A percentile compares a stretch with the other conserved stretches of the same genome.
phyloP scores from a whole-genome alignment of 2,797 vertebrate genomes.

The Sternotherus odoratus region DNA sequence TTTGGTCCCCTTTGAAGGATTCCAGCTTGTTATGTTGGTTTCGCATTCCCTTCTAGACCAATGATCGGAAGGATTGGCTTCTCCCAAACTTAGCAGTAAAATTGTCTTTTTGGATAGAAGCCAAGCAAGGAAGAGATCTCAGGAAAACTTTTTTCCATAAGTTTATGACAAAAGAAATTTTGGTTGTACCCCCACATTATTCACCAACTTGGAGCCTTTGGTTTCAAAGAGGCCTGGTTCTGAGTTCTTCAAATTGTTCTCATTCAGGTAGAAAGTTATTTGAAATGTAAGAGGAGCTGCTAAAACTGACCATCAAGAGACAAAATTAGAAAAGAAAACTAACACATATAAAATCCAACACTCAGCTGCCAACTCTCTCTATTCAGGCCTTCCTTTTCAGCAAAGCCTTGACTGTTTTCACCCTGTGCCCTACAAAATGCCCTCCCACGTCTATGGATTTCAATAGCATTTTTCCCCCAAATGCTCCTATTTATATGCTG shows the following conservation, averaged over 20 bases:
- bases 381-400: not conserved
- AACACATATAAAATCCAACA: not conserved
- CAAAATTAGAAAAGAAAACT: not conserved
- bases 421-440: not conserved
- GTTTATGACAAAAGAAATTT: not conserved
- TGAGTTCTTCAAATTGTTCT: not conserved
- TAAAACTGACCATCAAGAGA: not conserved
- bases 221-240: rapidly evolving
- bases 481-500: not conserved
- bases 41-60: not conserved
- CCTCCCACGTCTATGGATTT: not conserved
- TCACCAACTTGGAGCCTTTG: not conserved
- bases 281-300: not conserved
- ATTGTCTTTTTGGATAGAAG: not conserved
- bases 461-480: not conserved
- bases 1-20: not conserved
- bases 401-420: too few species aligned
- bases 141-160: not conserved
- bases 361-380: not conserved
- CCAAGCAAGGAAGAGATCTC: not conserved
- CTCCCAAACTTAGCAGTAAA: not conserved
- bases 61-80: not conserved
- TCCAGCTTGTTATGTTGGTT: not conserved
- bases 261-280: not conserved
- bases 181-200: not conserved